Evolutionary conservation across 2,113 vertebrate genomes (phyloP), one percentile per base, ranked within the genome.

Genomic region (Rhodinocichla rosea): DNA sequence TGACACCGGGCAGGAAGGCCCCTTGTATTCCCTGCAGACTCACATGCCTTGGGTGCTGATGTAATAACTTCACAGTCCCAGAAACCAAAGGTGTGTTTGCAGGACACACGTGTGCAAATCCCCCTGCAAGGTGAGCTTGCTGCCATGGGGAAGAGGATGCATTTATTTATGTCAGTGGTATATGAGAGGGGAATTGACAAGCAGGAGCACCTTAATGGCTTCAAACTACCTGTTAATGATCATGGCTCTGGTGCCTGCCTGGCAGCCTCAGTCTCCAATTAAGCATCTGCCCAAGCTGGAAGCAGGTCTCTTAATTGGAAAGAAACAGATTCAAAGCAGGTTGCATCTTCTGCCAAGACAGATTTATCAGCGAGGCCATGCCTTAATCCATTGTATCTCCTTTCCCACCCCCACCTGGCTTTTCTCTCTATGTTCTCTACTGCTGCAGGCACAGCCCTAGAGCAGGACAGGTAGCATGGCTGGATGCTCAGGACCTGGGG

Each of bases 241-340:
- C 63, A 45, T 84, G 89, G 96, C 21, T 28, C 87, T 95, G 95
- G 87, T 96, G 96, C 94, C 97, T 97, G 97, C 97, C 98, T 98
- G 97, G 97, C 97, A 89, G 96, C 95, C 67, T 97, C 79, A 15
- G 52, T 87, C 81, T 94, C 94, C 96, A 98, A 98, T 99, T 98
- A 98, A 98, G 97, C 98, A 98, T 98, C 98, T 99, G 98, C 97
- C 82, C 81, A 95, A 97, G 94, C 94, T 98, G 96, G 96, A 95
- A 97, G 96, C 93, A 90, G 96, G 83, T 42, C 69, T 94, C 95
- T 93, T 98, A 98, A 98, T 97, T 98, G 98, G 96, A 95, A 93
- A 97, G 95, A 96, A 97, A 88, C 95, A 97, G 96, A 98, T 96
- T 96, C 97, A 94, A 95, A 97, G 96, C 96, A 97, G 96, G 95